Evolutionary conservation across 2,888 invertebrate genomes (phyloP).

Genomic region (Acanthosepion pharaonis): DNA sequence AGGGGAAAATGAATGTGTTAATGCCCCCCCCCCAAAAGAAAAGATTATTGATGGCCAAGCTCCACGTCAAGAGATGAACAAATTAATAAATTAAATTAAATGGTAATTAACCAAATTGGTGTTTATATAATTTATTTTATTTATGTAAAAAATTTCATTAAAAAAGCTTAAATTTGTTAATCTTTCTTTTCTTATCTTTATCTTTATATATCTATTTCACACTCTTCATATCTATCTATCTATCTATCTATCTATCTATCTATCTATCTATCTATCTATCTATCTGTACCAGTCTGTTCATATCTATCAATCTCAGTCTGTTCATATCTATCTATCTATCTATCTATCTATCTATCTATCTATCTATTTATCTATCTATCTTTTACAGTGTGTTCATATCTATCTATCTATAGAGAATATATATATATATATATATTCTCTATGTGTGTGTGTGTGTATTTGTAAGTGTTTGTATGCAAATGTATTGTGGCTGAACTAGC

Average conservation of each 20-base stretch:
- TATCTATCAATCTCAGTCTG: background rate
- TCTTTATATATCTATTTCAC: too few species aligned
- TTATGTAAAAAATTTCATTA: too few species aligned
- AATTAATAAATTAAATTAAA: too few species aligned
- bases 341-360: too few species aligned
- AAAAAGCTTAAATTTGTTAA: background rate
- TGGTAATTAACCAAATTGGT: too few species aligned
- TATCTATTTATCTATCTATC: background rate
- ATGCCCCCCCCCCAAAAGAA: too few species aligned
- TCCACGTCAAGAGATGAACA: too few species aligned
- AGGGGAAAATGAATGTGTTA: background rate
- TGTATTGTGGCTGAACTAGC: too few species aligned
- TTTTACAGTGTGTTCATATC: too few species aligned
- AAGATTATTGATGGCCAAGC: too few species aligned
- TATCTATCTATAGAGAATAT: background rate
- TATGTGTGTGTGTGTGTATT: background rate
- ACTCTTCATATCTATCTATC: background rate
- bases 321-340: background rate
- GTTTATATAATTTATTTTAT: too few species aligned
- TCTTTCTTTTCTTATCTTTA: background rate
- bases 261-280: background rate
- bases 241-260: background rate
- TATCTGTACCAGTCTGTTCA: background rate
- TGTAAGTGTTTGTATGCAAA: too few species aligned
- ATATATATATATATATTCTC: background rate